These are phyloP conservation scores for Xestia c-nigrum DNA, from an alignment of 2,888 invertebrate genomes.

Conservation along the genomic window DNA sequence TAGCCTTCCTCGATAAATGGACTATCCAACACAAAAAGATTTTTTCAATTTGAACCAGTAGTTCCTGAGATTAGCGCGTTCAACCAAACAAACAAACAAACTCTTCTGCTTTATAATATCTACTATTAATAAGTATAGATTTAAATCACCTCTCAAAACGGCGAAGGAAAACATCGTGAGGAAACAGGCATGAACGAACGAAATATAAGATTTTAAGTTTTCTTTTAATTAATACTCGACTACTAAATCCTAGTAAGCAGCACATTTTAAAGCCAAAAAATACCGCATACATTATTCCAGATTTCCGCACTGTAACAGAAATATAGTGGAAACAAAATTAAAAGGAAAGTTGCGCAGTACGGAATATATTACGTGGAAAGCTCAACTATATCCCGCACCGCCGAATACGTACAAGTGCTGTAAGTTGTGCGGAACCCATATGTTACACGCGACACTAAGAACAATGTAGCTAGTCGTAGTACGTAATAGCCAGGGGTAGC, in stretches of 20 bases:
- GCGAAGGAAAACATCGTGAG: too few species aligned
- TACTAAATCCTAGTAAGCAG: background rate
- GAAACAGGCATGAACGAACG: too few species aligned
- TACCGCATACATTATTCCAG: background rate
- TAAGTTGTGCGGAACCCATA: conserved; percentile 16
- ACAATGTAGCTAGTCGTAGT: conserved; percentile 8
- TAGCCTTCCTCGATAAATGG: too few species aligned
- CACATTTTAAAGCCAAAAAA: background rate
- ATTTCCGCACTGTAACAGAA: conserved; percentile 6
- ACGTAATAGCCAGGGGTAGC: conserved; percentile 20
- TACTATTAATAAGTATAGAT: too few species aligned
- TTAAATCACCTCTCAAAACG: too few species aligned
- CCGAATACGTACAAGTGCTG: conserved; percentile 31
- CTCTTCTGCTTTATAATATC: too few species aligned
- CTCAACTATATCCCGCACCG: conserved; percentile 7
- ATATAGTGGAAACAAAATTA: conserved; percentile 30
- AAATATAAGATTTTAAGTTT: background rate
- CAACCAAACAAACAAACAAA: too few species aligned
- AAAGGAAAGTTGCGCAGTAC: conserved; percentile 41
- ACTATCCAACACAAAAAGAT: too few species aligned
- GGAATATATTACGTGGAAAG: conserved; percentile 2
- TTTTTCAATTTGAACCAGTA: too few species aligned
- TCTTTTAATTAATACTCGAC: background rate
- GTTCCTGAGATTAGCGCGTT: too few species aligned
- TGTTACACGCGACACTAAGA: conserved; percentile 5